Conservation (phyloP, 2,113 vertebrate genomes). For the Picathartes gymnocephalus region DNA sequence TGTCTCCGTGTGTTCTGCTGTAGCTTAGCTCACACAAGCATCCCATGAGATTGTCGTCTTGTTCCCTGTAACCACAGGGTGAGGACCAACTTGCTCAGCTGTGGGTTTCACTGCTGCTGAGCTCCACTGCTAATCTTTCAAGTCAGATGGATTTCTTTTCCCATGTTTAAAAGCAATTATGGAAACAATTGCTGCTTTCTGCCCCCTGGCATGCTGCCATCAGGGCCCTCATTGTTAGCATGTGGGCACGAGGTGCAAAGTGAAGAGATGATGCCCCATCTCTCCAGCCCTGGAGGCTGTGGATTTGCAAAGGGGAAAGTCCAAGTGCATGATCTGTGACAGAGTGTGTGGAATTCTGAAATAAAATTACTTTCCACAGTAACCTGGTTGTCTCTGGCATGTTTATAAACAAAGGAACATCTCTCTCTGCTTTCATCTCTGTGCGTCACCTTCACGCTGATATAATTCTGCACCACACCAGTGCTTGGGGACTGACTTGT, state of each 20-base stretch:
- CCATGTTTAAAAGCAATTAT: background rate
- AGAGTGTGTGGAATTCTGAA: constrained; percentile 34
- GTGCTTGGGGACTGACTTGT: background rate
- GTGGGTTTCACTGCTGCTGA: background rate
- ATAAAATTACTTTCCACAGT: constrained; percentile 62
- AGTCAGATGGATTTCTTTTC: background rate
- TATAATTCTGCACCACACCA: background rate
- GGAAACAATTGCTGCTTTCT: background rate
- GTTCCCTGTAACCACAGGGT: background rate
- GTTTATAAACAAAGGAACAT: background rate
- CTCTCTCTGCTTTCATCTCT: background rate
- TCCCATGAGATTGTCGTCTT: background rate
- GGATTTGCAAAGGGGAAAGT: constrained; percentile 12
- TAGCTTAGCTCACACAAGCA: background rate
- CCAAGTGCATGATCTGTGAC: constrained; percentile 57
- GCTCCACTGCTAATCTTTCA: background rate
- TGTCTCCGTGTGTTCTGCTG: background rate
- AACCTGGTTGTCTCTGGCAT: background rate
- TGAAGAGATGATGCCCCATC: background rate
- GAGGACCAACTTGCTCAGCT: constrained; percentile 30
- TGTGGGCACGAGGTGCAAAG: background rate
- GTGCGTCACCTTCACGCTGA: background rate
- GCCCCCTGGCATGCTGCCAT: background rate
- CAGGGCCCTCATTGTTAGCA: background rate
- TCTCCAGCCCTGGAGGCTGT: background rate